Evolutionary conservation across 2,797 vertebrate genomes (phyloP), one percentile per base, ranked within the genome.

Genomic region (Sandelia bainsii): DNA sequence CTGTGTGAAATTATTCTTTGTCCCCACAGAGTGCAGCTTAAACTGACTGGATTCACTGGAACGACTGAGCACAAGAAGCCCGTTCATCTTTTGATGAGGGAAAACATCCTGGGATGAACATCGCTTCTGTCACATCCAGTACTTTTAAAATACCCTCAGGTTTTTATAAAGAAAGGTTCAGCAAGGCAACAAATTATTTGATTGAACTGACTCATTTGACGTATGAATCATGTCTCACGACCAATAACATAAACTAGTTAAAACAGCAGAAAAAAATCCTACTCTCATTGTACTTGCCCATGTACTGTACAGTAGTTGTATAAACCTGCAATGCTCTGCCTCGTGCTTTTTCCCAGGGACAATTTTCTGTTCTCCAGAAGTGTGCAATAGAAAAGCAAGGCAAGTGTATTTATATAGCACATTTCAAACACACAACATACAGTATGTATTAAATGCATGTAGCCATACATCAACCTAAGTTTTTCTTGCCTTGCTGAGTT

Each of bases 1-100:
- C 22, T 39, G 39, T 23, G 61, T 51, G 60, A 64, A 58, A 42
- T 68, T 79, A 73, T 45, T 58, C 4, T 50, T 50, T 17, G 16
- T 54, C 56, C 70, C 65, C 25, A 23, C 50, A 49, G 77, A 39
- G 39, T 72, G 68, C 49, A 66, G 34, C 22, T 20, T 70, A n/a
- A 13, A 22, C 79, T 85, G 81, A 88, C 73, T 87, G 65, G 60
- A 82, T 67, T 77, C 70, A 71, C 45, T 29, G 11, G 32, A 61
- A 22, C 3, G 16, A 68, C 60, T 57, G 46, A n/a, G 10, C 59
- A 19, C 22, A 40, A 48, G 16, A 13, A 80, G 56, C 52, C 23
- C 4, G 56, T 65, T 72, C 1, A 11, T 29, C 6, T 45, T 23
- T 16, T 20, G 12, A 8, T 22, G 20, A 34, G 9, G 25, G 49